Evolutionary conservation across 37 sponge, comb jelly and placozoan species (phyloP).

Genomic region (Tethya wilhelma): DNA sequence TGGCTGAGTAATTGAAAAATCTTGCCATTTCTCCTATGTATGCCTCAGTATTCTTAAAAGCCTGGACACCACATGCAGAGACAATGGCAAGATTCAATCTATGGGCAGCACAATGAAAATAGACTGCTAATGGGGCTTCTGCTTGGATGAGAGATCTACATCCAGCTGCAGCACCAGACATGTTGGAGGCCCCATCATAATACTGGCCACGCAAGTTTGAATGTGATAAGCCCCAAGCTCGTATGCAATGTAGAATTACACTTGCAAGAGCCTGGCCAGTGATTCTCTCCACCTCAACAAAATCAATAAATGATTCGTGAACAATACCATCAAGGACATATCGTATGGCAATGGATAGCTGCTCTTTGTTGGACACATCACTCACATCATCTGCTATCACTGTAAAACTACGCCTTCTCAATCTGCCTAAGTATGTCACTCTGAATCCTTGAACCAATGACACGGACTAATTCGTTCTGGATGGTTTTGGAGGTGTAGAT

Average conservation of each 20-base stretch:
- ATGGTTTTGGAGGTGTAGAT: too few relatives aligned
- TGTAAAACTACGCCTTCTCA: background rate
- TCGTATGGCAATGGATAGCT: background rate
- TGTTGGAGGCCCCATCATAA: too few relatives aligned
- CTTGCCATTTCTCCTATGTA: too few relatives aligned
- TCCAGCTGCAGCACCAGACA: too few relatives aligned
- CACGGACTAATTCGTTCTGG: too few relatives aligned
- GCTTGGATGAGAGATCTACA: too few relatives aligned
- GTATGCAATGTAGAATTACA: slow-evolving; percentile 27
- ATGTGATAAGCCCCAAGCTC: slow-evolving; percentile 36
- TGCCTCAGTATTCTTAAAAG: slow-evolving; percentile 24
- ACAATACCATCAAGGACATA: background rate
- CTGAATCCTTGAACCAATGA: slow-evolving; percentile 29
- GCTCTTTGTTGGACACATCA: slow-evolving; percentile 3
- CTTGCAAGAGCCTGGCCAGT: slow-evolving; percentile 46
- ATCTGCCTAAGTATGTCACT: background rate
- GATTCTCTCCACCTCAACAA: slow-evolving; percentile 10
- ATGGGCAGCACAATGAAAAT: too few relatives aligned
- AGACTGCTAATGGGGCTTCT: too few relatives aligned
- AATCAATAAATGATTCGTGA: slow-evolving; percentile 1
- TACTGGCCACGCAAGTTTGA: slow-evolving; percentile 66
- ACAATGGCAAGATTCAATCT: slow-evolving; percentile 43
- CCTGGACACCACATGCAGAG: slow-evolving; percentile 27
- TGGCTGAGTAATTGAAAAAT: too few relatives aligned
- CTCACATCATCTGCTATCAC: background rate